Base-by-base conservation (phyloP, 2,113 vertebrate genomes). In the Tricholaema leucomelas region DNA sequence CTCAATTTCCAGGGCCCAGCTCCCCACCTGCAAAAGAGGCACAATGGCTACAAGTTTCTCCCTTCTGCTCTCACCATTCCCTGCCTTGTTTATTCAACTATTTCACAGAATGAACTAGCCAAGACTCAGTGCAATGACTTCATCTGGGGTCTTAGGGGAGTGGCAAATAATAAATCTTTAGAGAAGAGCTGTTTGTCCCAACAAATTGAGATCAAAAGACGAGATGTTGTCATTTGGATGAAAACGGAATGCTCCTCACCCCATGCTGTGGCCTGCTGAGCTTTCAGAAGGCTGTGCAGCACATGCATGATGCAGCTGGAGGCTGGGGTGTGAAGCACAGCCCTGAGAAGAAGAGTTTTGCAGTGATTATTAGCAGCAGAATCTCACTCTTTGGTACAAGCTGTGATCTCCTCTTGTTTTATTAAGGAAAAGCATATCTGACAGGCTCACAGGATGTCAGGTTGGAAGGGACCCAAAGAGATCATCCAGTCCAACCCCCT, bases 371-470 rank as follows among this genome's bases (percentile, higher is more conserved):
- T 17, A 79, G 78, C 82, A 93, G 78, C 75, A 90, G 88, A 56
- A 82, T 77, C 78, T 77, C 50, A 15, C 63, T 81, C 42, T 44
- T 74, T 92, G 65, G 81, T 85, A 81, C 66, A 95, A 90, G 90
- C 66, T 76, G 81, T 50, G 88, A 82, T 81, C 82, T 86, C 83
- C 85, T 92, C 70, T 85, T 77, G 71, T 69, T 93, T 72, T 69
- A 90, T 65, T 81, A 92, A 40, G 79, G 44, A 88, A 88, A 63
- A 95, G 76, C 38, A 72, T 40, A 94, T 50, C 54, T 81, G 55
- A 18, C 25, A 63, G 61, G 61, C 95, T 44, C 42, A 44, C 17
- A 44, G 42, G 17, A 44, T 44, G 15, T 6, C 17, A 44, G 42
- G 42, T 17, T 44, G 42, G 42, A 44, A 44, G 42, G 8, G 42